Conservation (phyloP, 35 echinoderm and acorn worm species). For the Heliocidaris erythrogramma region DNA sequence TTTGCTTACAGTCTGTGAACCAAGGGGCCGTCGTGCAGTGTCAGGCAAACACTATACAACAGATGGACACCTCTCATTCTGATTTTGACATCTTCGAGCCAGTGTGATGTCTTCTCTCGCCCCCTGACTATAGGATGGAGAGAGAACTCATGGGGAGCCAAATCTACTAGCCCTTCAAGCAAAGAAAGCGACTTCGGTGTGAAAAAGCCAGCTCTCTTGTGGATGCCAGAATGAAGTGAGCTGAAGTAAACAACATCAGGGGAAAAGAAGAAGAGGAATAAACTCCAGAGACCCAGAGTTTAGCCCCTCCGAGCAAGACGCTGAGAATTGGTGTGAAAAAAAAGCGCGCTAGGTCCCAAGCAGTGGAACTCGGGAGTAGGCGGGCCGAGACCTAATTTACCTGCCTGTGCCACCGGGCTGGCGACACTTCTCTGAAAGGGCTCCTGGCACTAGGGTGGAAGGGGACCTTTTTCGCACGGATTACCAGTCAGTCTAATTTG, state of each 20-base stretch:
- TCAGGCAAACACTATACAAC: not conserved
- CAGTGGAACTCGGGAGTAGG: not conserved
- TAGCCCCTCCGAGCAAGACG: constrained; percentile 34
- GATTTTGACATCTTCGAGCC: not conserved
- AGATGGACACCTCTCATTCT: not conserved
- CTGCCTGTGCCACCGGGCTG: constrained; percentile 35
- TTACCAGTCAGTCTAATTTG: constrained; percentile 37
- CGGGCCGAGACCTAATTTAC: constrained; percentile 41
- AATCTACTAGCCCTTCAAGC: not conserved
- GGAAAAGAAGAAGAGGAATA: not conserved
- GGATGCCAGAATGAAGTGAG: constrained; percentile 5
- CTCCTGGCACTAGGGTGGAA: not conserved
- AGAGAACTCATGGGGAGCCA: not conserved
- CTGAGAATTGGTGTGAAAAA: not conserved
- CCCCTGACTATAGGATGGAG: not conserved
- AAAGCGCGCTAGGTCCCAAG: not conserved
- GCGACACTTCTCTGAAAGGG: constrained; percentile 38
- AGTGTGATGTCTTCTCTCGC: not conserved
- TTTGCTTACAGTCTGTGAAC: no score
- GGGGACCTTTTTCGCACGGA: constrained; percentile 38
- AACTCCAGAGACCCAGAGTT: constrained; percentile 32
- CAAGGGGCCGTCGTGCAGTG: no score
- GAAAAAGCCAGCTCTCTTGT: constrained; percentile 28
- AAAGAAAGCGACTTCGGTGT: constrained; percentile 35
- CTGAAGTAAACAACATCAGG: not conserved